Evolutionary conservation across 2,113 vertebrate species (phyloP).

Genomic region (Felis chaus): DNA sequence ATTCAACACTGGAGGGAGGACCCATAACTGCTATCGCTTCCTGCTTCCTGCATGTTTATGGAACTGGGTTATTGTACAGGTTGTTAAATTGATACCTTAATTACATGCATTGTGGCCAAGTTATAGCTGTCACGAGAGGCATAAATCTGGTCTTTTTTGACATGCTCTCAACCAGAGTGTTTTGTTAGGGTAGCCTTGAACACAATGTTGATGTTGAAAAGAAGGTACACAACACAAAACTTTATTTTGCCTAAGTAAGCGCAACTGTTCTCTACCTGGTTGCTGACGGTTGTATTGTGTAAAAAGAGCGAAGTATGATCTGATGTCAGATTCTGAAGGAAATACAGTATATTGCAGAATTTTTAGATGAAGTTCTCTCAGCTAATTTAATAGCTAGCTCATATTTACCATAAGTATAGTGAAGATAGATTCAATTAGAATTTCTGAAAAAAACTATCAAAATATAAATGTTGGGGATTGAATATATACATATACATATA

Average conservation of each 20-base stretch:
- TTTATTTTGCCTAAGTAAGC: neutral
- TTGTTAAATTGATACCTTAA: slow-evolving; percentile 38
- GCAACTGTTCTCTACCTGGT: neutral
- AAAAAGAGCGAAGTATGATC: neutral
- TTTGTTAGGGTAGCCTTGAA: neutral
- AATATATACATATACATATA: neutral
- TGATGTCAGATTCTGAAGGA: slow-evolving; percentile 50
- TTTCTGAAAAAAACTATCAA: slow-evolving; percentile 81
- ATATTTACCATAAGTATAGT: slow-evolving; percentile 74
- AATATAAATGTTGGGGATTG: slow-evolving; percentile 67
- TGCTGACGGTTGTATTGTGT: neutral
- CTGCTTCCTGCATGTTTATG: neutral
- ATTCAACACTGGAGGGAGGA: neutral
- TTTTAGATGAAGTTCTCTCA: slow-evolving; percentile 73
- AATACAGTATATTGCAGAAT: slow-evolving; percentile 50
- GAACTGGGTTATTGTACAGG: neutral
- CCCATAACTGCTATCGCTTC: neutral
- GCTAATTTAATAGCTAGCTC: slow-evolving; percentile 75
- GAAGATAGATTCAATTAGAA: slow-evolving; percentile 77
- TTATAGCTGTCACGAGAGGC: neutral
- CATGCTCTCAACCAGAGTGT: neutral
- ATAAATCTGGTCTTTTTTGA: slow-evolving; percentile 16
- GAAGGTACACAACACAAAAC: neutral
- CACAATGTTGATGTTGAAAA: slow-evolving; percentile 25
- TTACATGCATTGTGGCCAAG: neutral